phyloP scores from a whole-genome alignment of 2,888 invertebrate genomes.

The Drosophila seclusa region DNA sequence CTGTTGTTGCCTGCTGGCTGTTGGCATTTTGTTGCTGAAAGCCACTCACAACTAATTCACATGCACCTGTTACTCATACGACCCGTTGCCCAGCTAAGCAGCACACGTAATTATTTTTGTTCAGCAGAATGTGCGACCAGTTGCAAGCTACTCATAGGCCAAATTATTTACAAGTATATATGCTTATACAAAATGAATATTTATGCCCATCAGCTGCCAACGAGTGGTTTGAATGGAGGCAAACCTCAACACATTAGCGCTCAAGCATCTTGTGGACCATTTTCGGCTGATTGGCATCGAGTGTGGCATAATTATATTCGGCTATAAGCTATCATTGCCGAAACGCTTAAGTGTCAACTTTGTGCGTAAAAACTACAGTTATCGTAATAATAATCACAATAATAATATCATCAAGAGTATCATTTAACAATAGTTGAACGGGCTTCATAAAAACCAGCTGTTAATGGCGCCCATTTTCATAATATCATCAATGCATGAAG shows the following conservation, averaged over 20 bases:
- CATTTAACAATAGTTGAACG: constrained; percentile 71
- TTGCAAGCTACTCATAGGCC: constrained; percentile 5
- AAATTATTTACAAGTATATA: background rate
- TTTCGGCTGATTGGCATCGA: constrained; percentile 37
- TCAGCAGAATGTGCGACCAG: constrained; percentile 42
- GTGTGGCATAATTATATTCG: constrained; percentile 46
- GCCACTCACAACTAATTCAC: constrained; percentile 68
- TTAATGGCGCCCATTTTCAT: constrained; percentile 62
- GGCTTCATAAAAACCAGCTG: constrained; percentile 70
- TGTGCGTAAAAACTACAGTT: constrained; percentile 65
- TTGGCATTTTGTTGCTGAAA: constrained; percentile 49
- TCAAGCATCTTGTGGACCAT: constrained; percentile 8
- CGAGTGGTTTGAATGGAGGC: background rate
- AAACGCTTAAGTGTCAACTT: constrained; percentile 56
- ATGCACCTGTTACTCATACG: constrained; percentile 65
- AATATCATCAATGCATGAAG: constrained; percentile 48
- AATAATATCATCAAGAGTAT: constrained; percentile 59
- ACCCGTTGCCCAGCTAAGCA: constrained; percentile 34
- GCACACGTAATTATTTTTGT: constrained; percentile 52
- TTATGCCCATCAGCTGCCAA: constrained; percentile 28
- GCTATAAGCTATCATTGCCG: constrained; percentile 30
- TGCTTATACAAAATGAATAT: constrained; percentile 34
- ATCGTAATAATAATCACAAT: constrained; percentile 56
- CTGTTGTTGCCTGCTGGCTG: constrained; percentile 17
- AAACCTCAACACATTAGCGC: constrained; percentile 9